phyloP scores from a whole-genome alignment of 2,888 invertebrate species.

The Hirudinaria manillensis region DNA sequence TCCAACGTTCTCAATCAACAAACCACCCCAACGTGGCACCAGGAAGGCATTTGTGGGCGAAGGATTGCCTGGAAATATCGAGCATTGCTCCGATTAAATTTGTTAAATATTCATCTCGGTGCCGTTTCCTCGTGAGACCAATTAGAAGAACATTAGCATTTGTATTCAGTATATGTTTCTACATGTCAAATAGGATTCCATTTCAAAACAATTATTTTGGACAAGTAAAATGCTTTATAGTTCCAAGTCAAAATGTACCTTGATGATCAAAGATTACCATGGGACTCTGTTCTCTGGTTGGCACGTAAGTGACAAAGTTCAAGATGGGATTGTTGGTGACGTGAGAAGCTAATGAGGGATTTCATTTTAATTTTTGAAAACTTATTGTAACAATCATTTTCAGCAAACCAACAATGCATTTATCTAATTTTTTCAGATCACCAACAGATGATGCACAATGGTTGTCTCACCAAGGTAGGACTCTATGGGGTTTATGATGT shows the following conservation, averaged over 20 bases:
- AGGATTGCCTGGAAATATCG: constrained; percentile 20
- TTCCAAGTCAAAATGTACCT: no score
- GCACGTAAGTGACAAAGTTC: constrained; percentile 76
- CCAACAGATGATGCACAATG: background rate
- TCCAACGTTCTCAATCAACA: constrained; percentile 62
- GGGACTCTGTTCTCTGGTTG: constrained; percentile 64
- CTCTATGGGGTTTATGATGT: constrained; percentile 78
- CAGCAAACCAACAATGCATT: no score
- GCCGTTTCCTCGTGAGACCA: no score
- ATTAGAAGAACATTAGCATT: no score
- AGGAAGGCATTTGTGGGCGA: constrained; percentile 53
- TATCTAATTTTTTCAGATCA: background rate
- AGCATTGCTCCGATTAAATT: no score
- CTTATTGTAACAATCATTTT: background rate
- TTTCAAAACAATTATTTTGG: no score
- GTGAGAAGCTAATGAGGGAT: constrained; percentile 62
- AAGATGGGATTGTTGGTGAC: constrained; percentile 74
- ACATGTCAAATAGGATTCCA: no score
- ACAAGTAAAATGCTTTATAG: no score
- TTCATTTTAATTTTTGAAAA: background rate
- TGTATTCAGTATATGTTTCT: no score
- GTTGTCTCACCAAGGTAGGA: constrained; percentile 62
- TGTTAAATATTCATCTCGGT: no score
- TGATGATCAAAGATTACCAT: constrained; percentile 62
- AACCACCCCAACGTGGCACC: constrained; percentile 75